These are phyloP conservation scores for Trichogramma dendrolimi DNA, from an alignment of 2,888 invertebrate species.

Conservation along the genomic window DNA sequence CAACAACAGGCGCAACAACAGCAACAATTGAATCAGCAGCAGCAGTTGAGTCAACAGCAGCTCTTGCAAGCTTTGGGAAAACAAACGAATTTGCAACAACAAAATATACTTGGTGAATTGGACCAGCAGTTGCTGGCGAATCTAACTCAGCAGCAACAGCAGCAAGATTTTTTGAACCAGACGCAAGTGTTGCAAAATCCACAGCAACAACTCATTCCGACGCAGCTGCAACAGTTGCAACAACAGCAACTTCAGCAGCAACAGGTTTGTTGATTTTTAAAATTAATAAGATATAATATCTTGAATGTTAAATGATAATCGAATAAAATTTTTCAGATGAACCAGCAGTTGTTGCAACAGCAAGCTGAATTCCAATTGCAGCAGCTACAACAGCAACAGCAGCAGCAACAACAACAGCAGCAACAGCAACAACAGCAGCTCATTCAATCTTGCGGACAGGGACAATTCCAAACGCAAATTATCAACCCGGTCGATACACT, in stretches of 20 bases:
- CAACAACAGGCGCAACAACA: constrained; percentile 32
- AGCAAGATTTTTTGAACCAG: constrained; percentile 34
- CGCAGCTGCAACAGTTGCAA: constrained; percentile 38
- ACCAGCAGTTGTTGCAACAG: constrained; percentile 41
- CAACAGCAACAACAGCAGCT: constrained; percentile 44
- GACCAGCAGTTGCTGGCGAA: constrained; percentile 26
- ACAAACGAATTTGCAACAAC: constrained; percentile 36
- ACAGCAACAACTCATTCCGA: constrained; percentile 42
- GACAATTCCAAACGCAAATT: constrained; percentile 44
- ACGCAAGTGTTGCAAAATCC: constrained; percentile 40
- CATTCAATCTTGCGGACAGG: constrained; percentile 46
- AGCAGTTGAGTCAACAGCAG: constrained; percentile 37
- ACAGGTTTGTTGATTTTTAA: constrained; percentile 23
- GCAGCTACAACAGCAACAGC: constrained; percentile 52
- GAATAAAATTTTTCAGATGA: constrained; percentile 27
- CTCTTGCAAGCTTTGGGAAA: constrained; percentile 44
- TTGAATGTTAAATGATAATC: background rate
- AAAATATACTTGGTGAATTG: constrained; percentile 30
- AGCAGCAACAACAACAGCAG: constrained; percentile 45
- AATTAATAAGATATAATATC: background rate
- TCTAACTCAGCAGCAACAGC: constrained; percentile 21
- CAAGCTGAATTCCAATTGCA: constrained; percentile 39
- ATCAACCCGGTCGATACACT: constrained; percentile 47
- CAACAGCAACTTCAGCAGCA: constrained; percentile 42
- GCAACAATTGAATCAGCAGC: constrained; percentile 26